Evolutionary conservation across 2,888 invertebrate species (phyloP), one percentile per base, ranked within the genome.

Genomic region (Trachelus troglodyta): DNA sequence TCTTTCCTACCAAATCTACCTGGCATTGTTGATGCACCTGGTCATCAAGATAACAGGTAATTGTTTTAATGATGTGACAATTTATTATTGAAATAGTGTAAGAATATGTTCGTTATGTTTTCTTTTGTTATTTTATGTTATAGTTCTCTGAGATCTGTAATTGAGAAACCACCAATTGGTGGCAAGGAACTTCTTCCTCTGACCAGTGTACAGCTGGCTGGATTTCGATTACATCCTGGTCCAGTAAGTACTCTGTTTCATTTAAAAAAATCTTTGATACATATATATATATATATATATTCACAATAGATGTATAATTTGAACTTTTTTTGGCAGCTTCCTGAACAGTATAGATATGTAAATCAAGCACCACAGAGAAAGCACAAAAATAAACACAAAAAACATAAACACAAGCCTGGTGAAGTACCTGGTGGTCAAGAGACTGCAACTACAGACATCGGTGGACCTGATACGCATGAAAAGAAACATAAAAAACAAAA

Each of bases 401-500:
- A 97, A 90, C 98, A 97, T 87, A 97, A 97, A 92, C 97, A 97
- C 89, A 97, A 97, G 93, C 97, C 97, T 87, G 97, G 97, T 30
- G 96, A 96, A 79, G 94, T 95, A 73, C 95, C 95, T 71, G 94
- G 94, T 82, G 92, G 92, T 12, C 96, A 96, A 89, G 97, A 97
- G 90, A 94, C 96, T 80, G 94, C 96, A 71, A 91, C 96, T 73
- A 94, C 96, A 89, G 95, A 95, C 93, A 91, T 91, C 83, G 86
- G 90, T 76, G 93, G 93, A 37, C 94, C 95, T 79, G 97, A 97
- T 90, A 96, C 97, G 31, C 97, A 97, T 87, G 98, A 98, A 89
- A 98, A 98, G 94, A 98, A 98, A 91, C 98, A 98, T 92, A 98
- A 98, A 93, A 98, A 98, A 91, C 97, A 97, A 89, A 98, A 97